Evolutionary conservation across 2,113 vertebrate genomes (phyloP).

Genomic region (Heteronetta atricapilla): DNA sequence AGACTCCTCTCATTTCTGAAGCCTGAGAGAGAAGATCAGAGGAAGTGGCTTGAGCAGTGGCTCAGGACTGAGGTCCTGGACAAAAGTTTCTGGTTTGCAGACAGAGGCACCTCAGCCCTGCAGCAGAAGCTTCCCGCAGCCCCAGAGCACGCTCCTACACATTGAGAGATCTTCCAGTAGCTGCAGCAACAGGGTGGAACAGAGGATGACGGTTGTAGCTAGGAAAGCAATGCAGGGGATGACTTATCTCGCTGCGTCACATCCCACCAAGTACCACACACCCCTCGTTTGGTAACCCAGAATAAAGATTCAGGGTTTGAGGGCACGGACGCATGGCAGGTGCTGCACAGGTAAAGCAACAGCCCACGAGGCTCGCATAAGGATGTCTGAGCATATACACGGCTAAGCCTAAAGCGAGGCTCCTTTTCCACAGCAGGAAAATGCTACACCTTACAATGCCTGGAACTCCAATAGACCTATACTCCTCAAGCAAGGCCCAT

Average conservation of each 20-base stretch:
- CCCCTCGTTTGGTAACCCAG: not conserved
- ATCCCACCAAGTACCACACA: not conserved
- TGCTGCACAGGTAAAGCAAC: not conserved
- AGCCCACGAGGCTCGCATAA: rapidly evolving
- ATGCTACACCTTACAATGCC: not conserved
- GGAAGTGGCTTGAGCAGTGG: not conserved
- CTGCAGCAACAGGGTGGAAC: not conserved
- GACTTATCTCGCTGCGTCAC: not conserved
- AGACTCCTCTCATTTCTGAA: not conserved
- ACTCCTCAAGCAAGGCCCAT: not conserved
- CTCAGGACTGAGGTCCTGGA: not conserved
- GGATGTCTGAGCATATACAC: no score
- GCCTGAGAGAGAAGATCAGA: not conserved
- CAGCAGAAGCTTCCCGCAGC: not conserved
- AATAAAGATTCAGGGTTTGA: rapidly evolving
- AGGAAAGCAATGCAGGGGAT: not conserved
- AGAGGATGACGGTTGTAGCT: not conserved
- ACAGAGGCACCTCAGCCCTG: not conserved
- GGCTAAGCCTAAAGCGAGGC: not conserved
- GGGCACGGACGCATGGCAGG: not conserved
- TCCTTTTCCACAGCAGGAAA: not conserved
- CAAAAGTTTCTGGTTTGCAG: not conserved
- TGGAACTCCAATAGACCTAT: not conserved
- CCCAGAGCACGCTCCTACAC: not conserved
- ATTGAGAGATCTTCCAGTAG: not conserved